phyloP scores from a whole-genome alignment of 2,888 invertebrate genomes.

The Muscina levida region DNA sequence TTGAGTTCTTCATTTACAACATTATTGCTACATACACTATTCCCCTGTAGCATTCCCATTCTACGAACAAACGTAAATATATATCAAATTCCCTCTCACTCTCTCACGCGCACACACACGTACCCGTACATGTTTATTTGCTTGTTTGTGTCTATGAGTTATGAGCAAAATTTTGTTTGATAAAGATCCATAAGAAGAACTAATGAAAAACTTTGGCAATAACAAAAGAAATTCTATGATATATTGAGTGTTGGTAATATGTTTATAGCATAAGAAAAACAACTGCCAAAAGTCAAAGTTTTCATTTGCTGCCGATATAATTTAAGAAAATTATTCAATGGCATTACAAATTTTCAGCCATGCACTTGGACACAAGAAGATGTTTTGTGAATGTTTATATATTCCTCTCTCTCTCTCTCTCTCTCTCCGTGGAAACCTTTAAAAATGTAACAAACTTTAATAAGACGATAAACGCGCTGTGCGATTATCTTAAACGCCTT shows the following conservation, averaged over 20 bases:
- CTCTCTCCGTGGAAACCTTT: too few relatives aligned
- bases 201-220: conserved; percentile 40
- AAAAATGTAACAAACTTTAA: too few relatives aligned
- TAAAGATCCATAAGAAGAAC: conserved; percentile 25
- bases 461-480: neutral
- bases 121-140: too few relatives aligned
- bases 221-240: conserved; percentile 12
- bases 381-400: neutral
- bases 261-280: neutral
- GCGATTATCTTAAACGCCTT: neutral
- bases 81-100: too few relatives aligned
- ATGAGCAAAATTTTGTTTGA: neutral
- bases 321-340: neutral
- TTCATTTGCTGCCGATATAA: neutral
- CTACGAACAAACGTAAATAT: too few relatives aligned
- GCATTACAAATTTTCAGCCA: too few relatives aligned
- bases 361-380: neutral
- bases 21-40: too few relatives aligned
- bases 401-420: too few relatives aligned
- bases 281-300: conserved; percentile 9
- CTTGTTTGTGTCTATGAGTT: too few relatives aligned
- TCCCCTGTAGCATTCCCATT: too few relatives aligned
- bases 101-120: too few relatives aligned
- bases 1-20: too few relatives aligned
- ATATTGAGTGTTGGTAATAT: neutral